A percentile compares a stretch with the other conserved stretches of the same genome.
These are phyloP conservation scores for Fratercula arctica DNA, from an alignment of 2,797 vertebrate species.

Conservation along the genomic window DNA sequence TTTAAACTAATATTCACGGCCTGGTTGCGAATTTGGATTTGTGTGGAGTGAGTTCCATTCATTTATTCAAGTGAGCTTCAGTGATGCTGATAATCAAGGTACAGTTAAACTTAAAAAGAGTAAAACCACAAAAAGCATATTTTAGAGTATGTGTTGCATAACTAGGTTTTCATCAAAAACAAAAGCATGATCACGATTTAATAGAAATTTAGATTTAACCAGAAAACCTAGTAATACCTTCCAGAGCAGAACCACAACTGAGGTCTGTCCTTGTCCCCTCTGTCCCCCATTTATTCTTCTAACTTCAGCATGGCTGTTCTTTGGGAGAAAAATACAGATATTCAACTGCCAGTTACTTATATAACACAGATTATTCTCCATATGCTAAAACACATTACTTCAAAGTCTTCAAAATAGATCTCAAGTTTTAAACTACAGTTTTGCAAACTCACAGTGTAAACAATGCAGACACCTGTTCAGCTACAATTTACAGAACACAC, in stretches of 20 bases:
- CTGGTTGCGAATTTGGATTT: background rate
- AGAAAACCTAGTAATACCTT: background rate
- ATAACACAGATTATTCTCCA: background rate
- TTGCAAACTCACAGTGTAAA: background rate
- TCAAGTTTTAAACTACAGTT: background rate
- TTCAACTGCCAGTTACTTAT: background rate
- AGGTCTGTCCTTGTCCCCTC: background rate
- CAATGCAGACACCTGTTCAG: background rate
- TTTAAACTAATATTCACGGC: no score
- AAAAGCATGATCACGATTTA: background rate
- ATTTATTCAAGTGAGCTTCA: background rate
- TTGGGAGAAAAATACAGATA: background rate
- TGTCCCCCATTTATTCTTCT: background rate
- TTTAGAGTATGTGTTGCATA: no score
- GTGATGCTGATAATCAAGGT: background rate
- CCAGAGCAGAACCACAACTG: background rate
- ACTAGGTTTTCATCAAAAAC: background rate
- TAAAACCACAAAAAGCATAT: background rate
- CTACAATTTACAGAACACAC: background rate
- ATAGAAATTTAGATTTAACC: background rate
- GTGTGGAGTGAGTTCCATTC: background rate
- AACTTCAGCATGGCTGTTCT: background rate
- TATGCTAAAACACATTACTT: background rate
- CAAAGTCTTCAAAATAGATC: background rate
- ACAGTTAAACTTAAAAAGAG: background rate